Conservation (phyloP, 92 coral and sea anemone genomes). For the Isaurus tuberculatus region DNA sequence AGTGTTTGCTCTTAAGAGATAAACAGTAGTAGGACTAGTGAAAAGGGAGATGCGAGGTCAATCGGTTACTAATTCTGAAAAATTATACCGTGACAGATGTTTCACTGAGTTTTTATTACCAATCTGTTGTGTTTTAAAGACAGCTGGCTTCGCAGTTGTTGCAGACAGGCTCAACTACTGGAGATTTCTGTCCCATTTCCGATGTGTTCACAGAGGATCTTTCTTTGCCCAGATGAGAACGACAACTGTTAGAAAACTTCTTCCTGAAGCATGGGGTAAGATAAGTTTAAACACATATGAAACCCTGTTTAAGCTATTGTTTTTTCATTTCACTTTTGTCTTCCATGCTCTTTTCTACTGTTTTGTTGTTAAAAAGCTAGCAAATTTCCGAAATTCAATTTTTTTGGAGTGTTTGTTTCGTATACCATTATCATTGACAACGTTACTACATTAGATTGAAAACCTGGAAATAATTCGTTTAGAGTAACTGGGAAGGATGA, state of each 20-base stretch:
- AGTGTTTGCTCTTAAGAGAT: too few relatives aligned
- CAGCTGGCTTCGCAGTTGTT: slow-evolving; percentile 84
- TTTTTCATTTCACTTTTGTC: not conserved
- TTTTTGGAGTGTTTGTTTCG: too few relatives aligned
- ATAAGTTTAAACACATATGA: not conserved
- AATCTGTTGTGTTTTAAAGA: slow-evolving; percentile 41
- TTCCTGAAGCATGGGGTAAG: slow-evolving; percentile 99
- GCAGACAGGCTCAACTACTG: slow-evolving; percentile 95
- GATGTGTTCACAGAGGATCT: slow-evolving; percentile 97
- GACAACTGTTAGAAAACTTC: slow-evolving; percentile 90
- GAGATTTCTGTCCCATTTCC: slow-evolving; percentile 95
- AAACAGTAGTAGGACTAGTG: too few relatives aligned
- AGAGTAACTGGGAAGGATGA: too few relatives aligned
- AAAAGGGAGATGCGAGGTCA: too few relatives aligned
- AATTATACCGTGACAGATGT: not conserved
- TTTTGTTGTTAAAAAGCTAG: too few relatives aligned
- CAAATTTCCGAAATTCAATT: too few relatives aligned
- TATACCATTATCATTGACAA: too few relatives aligned
- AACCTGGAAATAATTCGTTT: too few relatives aligned
- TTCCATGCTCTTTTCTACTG: too few relatives aligned
- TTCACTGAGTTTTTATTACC: not conserved
- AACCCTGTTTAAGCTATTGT: not conserved
- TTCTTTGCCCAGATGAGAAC: slow-evolving; percentile 98
- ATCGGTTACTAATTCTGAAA: too few relatives aligned
- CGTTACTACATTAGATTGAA: too few relatives aligned